These are phyloP conservation scores for Cyanoramphus novaezelandiae DNA, from an alignment of 2,113 vertebrate genomes.

Conservation along the genomic window DNA sequence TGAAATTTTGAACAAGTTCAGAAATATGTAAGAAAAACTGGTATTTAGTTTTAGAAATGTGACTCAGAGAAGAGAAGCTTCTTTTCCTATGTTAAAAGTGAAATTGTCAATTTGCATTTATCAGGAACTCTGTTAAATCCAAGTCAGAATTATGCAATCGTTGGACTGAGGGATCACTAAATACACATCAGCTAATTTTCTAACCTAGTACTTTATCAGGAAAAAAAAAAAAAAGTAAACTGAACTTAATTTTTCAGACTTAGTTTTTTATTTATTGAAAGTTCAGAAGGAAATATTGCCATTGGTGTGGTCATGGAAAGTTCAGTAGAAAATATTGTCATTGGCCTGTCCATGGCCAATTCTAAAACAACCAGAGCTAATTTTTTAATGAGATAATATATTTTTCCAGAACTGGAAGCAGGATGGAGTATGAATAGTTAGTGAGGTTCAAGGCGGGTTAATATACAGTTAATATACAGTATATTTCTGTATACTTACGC, in stretches of 20 bases:
- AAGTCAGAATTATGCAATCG: neutral
- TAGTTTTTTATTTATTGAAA: neutral
- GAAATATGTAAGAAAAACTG: neutral
- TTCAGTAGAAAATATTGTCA: neutral
- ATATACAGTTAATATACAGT: neutral
- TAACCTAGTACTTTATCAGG: neutral
- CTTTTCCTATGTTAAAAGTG: neutral
- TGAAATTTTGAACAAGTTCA: neutral
- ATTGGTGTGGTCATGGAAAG: neutral
- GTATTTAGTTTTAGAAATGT: neutral
- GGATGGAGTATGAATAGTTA: neutral
- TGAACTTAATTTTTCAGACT: neutral
- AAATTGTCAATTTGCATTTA: neutral
- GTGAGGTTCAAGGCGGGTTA: neutral
- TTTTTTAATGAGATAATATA: neutral
- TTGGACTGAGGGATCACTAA: neutral
- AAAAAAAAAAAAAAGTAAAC: neutral
- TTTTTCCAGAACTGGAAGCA: neutral
- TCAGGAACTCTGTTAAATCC: neutral
- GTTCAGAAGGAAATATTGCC: neutral
- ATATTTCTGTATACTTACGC: neutral
- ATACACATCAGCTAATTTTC: neutral
- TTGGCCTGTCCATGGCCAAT: neutral
- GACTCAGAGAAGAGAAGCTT: neutral
- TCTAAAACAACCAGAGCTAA: neutral